Evolutionary conservation across 2,888 invertebrate genomes (phyloP), one percentile per base, ranked within the genome.

Genomic region (Zaprionus lineosus): DNA sequence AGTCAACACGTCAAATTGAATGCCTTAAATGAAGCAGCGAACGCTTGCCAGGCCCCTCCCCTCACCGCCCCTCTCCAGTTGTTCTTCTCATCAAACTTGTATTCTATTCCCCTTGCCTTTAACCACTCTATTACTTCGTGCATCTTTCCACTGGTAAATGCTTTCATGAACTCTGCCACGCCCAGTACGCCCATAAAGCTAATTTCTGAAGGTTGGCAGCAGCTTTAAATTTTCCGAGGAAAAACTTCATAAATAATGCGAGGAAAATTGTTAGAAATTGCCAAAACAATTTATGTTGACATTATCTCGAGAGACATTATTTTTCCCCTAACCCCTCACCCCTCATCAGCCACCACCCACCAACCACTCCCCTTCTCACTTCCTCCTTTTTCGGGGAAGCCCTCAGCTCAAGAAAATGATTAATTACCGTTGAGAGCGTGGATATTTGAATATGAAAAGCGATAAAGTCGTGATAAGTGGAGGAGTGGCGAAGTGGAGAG

Each of bases 251-350:
- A 87, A 88, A 87, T 86, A 87, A 86, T 83, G 75, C 78, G 76
- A 39, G 74, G 74, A 79, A 87, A 87, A 88, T 88, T 84, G 87
- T 87, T 85, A 79, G 73, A 88, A 89, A 88, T 88, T 88, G 87
- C 88, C 86, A 82, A 88, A 89, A 85, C 88, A 88, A 89, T 89
- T 89, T 89, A 88, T 88, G 89, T 87, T 89, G 89, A 89, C 89
- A 89, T 88, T 89, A 89, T 89, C 89, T 89, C 87, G 57, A 76
- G 87, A 87, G 87, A 88, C 85, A 84, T 86, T 86, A 74, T 55
- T 81, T 67, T 56, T 11, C 16, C 5, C 12, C 2, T 11, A 12
- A 11, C 40, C 11, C 28, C 36, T 28, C 31, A n/a, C n/a, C n/a
- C n/a, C n/a, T n/a, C n/a, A n/a, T n/a, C n/a, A n/a, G 24, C 8